Percentiles rank a stretch among this genome's conserved stretches.
phyloP scores from a whole-genome alignment of 1,140 invertebrate genomes.

The Adelges cooleyi region DNA sequence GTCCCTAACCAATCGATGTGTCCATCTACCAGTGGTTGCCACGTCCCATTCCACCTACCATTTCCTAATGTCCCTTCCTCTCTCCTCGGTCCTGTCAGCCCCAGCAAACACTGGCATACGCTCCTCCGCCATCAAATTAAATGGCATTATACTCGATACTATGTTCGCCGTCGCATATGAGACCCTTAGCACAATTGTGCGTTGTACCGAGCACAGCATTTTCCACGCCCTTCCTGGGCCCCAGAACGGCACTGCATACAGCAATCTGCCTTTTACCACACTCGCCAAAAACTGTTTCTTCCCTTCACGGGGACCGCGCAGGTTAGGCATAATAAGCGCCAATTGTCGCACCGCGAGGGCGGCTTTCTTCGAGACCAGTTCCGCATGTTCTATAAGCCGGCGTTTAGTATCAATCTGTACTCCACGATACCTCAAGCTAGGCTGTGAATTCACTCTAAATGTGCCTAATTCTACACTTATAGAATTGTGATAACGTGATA shows the following conservation, averaged over 20 bases:
- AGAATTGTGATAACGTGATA: too few species aligned
- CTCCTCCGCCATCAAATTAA: background rate
- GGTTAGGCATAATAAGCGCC: background rate
- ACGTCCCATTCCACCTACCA: background rate
- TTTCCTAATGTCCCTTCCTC: background rate
- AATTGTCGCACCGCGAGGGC: background rate
- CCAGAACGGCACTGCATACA: background rate
- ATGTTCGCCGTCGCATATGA: background rate
- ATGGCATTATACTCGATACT: background rate
- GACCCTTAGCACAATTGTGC: background rate
- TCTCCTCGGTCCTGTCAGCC: background rate
- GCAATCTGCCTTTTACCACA: background rate
- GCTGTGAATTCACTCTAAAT: too few species aligned
- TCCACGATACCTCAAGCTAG: background rate
- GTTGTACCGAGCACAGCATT: background rate
- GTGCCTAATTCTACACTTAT: too few species aligned
- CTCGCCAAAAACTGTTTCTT: background rate
- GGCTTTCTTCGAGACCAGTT: background rate
- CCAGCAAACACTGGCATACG: background rate
- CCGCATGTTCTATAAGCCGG: background rate
- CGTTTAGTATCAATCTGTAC: background rate
- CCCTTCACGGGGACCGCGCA: background rate
- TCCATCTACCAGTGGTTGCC: too few species aligned
- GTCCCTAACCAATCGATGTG: too few species aligned
- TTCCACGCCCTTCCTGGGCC: background rate